Evolutionary conservation across 2,113 vertebrate genomes (phyloP).

Genomic region (Felis catus): F.catus_Fca126_mat1.0 CM031413.1:74545001-74545500

Average conservation of each 20-base stretch:
- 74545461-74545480: too few species aligned
- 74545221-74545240: constrained; percentile 6
- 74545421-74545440: background rate
- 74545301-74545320: background rate
- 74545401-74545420: background rate
- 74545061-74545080: background rate
- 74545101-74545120: background rate
- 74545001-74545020: background rate
- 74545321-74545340: background rate
- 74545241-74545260: constrained; percentile 9
- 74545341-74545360: background rate
- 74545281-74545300: background rate
- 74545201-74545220: constrained; percentile 8
- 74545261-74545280: background rate
- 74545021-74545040: background rate
- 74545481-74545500: too few species aligned
- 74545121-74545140: background rate
- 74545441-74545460: too few species aligned
- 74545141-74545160: constrained; percentile 14
- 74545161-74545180: constrained; percentile 45
- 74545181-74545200: constrained; percentile 17
- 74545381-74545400: constrained; percentile 7
- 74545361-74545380: background rate
- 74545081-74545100: background rate
- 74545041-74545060: background rate